Evolutionary conservation across 2,797 vertebrate genomes (phyloP).

Genomic region (Scarus forsteni): DNA sequence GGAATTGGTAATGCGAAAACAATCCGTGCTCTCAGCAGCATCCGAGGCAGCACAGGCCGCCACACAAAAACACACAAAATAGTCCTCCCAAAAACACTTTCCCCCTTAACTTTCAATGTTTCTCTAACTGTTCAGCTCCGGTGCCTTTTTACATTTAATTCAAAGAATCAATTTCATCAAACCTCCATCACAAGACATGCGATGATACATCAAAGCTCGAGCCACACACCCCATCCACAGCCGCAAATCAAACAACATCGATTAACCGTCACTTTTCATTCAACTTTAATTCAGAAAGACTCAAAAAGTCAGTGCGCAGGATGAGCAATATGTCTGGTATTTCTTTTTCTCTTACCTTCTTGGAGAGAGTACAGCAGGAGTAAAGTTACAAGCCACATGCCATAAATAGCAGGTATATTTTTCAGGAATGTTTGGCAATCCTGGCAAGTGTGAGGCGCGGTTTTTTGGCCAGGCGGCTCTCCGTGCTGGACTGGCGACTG

Average conservation of each 20-base stretch:
- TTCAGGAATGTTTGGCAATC: constrained; percentile 90
- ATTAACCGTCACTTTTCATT: constrained; percentile 55
- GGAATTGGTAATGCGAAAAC: constrained; percentile 85
- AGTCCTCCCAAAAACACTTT: constrained; percentile 13
- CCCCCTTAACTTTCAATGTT: constrained; percentile 26
- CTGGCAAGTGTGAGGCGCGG: constrained; percentile 82
- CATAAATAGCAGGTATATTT: constrained; percentile 93
- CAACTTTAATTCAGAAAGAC: constrained; percentile 48
- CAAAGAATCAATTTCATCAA: constrained; percentile 29
- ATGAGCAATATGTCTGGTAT: constrained; percentile 26
- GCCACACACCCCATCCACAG: constrained; percentile 5
- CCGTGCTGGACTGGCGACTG: constrained; percentile 85
- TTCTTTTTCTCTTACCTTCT: constrained; percentile 86
- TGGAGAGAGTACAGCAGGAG: constrained; percentile 95
- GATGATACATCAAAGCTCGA: constrained; percentile 46
- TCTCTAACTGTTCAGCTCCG: constrained; percentile 23
- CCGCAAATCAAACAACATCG: background rate
- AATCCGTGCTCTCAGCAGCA: constrained; percentile 74
- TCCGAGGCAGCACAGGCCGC: constrained; percentile 53
- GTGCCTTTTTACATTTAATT: constrained; percentile 44
- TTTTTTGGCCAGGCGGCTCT: constrained; percentile 86
- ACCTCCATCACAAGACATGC: constrained; percentile 38
- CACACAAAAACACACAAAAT: constrained; percentile 34
- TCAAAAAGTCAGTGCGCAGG: constrained; percentile 10
- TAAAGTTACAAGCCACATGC: constrained; percentile 98